Evolutionary conservation across 2,113 vertebrate genomes (phyloP), one percentile per base, ranked within the genome.

Genomic region (Pachyramphus minor): DNA sequence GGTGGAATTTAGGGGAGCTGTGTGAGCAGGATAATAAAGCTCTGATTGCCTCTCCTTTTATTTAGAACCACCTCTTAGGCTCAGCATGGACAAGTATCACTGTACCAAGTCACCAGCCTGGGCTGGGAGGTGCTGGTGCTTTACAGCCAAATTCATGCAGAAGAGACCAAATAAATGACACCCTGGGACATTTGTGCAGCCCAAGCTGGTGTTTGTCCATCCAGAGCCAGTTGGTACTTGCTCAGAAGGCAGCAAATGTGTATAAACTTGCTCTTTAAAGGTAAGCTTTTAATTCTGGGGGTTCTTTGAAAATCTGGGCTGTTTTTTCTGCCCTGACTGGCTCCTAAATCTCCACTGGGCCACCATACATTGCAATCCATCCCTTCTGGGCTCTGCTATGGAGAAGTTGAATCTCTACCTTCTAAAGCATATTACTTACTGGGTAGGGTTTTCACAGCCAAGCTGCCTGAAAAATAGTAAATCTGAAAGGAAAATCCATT

Each of bases 401-500:
- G 42, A 74, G 56, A 83, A 86, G 83, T 11, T 21, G 49, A 86
- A 75, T 49, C 50, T 50, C 80, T 82, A 15, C 64, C 47, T 82
- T 69, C 81, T 53, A 39, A 86, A 78, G 67, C 55, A n/a, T 42
- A 73, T 93, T 59, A 75, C 90, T 96, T 78, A 42, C 88, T 69
- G 78, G 49, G 49, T 71, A 59, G 50, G 71, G 73, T 53, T 91
- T 94, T 89, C 28, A 22, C 64, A 95, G 85, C 50, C 91, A 93
- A 84, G 66, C 67, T 77, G 74, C 84, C 93, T 79, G 73, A 92
- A 97, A 64, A 97, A 94, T 78, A 95, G 90, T 89, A 79, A 96
- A 96, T 96, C 93, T 75, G 78, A 72, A 94, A 97, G 87, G 85
- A 96, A 97, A 97, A 97, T 94, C 94, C 93, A 91, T 87, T 91